Percentiles rank a stretch among this genome's conserved stretches.
Evolutionary conservation across 2,888 invertebrate species (phyloP).

Genomic region (Allophyes oxyacanthae): DNA sequence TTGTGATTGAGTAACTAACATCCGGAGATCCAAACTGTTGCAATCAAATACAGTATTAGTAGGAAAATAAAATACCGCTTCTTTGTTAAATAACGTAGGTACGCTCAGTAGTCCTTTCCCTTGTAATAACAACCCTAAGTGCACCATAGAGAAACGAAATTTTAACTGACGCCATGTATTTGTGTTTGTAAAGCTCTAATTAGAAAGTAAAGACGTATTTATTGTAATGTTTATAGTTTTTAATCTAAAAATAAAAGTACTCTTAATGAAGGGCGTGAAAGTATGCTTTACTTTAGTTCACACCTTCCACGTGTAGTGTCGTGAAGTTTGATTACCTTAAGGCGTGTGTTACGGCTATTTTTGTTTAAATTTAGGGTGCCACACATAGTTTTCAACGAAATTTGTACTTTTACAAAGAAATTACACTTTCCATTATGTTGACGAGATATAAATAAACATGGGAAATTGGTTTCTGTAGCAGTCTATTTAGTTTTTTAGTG

Average conservation of each 20-base stretch:
- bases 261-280: constrained; percentile 73
- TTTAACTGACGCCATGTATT: constrained; percentile 55
- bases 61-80: too few species aligned
- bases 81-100: too few species aligned
- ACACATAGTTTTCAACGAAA: constrained; percentile 51
- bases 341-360: constrained; percentile 73
- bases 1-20: too few species aligned
- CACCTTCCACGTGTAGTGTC: constrained; percentile 84
- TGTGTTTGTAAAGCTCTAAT: constrained; percentile 67
- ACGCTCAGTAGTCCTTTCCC: constrained; percentile 6
- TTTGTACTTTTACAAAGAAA: constrained; percentile 55
- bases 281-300: constrained; percentile 79
- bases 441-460: constrained; percentile 45
- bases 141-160: constrained; percentile 54
- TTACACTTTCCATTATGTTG: constrained; percentile 45
- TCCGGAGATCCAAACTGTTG: too few species aligned
- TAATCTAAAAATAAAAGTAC: constrained; percentile 75
- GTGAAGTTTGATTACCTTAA: constrained; percentile 80
- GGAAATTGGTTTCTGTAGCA: constrained; percentile 46
- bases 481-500: constrained; percentile 31
- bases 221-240: constrained; percentile 75
- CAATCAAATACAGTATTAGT: too few species aligned
- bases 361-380: constrained; percentile 66
- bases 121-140: constrained; percentile 45
- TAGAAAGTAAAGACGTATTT: constrained; percentile 73